phyloP scores from a whole-genome alignment of 2,797 vertebrate genomes.

The Hapalemur alaotrensis region DNA sequence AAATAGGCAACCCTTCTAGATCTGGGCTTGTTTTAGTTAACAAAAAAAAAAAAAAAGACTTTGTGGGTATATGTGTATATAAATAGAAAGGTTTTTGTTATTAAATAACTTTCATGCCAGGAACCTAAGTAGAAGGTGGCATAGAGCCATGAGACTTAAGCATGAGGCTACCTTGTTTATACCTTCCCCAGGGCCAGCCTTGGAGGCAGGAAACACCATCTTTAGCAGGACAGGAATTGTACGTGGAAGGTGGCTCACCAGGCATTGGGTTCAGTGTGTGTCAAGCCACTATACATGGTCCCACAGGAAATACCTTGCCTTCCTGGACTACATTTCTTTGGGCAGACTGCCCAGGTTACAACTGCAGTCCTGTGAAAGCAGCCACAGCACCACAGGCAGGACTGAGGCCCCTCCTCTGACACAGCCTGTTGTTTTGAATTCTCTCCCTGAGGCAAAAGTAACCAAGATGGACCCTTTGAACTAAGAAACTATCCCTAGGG shows the following conservation, averaged over 20 bases:
- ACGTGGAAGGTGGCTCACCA: not conserved
- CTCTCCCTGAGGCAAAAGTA: not conserved
- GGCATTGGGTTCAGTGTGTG: not conserved
- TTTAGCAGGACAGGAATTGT: not conserved
- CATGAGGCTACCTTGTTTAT: not conserved
- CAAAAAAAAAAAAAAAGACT: too few relatives aligned
- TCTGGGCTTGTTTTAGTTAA: not conserved
- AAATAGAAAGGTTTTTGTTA: conserved; percentile 18
- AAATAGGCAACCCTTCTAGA: not conserved
- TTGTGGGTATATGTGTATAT: not conserved
- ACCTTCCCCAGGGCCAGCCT: not conserved
- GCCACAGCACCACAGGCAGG: not conserved
- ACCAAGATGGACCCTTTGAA: not conserved
- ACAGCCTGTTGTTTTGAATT: not conserved
- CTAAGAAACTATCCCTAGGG: not conserved
- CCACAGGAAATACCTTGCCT: not conserved
- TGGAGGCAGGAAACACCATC: not conserved
- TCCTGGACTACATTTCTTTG: not conserved
- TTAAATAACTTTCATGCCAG: not conserved
- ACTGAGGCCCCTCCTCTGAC: not conserved
- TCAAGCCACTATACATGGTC: not conserved
- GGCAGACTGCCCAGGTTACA: not conserved
- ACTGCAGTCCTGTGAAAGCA: not conserved
- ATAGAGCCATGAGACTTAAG: not conserved
- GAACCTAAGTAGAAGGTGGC: not conserved